These are phyloP conservation scores for Ranitomeya imitator DNA, from an alignment of 2,113 vertebrate species.

Conservation along the genomic window DNA sequence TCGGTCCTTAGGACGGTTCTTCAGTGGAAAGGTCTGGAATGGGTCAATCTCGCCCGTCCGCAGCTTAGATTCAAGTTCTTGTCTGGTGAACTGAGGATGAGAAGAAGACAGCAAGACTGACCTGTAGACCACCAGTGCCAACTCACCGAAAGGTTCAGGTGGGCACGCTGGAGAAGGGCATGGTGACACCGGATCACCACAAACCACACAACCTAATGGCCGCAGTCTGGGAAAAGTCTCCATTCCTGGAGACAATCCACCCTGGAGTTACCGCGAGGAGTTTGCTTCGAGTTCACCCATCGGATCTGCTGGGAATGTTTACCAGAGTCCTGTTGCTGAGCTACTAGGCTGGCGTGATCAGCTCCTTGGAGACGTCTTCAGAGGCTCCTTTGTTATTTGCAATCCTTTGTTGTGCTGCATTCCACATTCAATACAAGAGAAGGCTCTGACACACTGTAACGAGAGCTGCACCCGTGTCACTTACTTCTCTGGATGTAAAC, in stretches of 20 bases:
- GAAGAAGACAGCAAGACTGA: slow-evolving; percentile 36
- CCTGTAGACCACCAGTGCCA: slow-evolving; percentile 39
- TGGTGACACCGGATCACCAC: slow-evolving; percentile 18
- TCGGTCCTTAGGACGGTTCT: neutral
- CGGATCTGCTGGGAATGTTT: neutral
- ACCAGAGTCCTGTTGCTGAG: neutral
- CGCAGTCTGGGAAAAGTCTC: neutral
- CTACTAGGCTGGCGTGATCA: neutral
- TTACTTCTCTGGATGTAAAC: too few species aligned
- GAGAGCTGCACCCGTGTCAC: neutral
- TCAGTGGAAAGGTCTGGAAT: too few species aligned
- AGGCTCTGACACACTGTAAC: neutral
- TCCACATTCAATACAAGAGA: neutral
- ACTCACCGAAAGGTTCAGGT: neutral
- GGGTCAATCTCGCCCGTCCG: slow-evolving; percentile 12
- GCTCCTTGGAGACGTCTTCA: neutral
- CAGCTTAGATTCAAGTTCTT: slow-evolving; percentile 21
- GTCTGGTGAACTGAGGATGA: slow-evolving; percentile 28
- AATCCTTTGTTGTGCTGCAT: neutral
- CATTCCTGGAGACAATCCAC: neutral
- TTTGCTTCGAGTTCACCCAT: neutral
- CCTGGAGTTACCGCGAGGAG: neutral
- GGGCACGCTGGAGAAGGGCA: slow-evolving; percentile 23
- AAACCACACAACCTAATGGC: neutral
- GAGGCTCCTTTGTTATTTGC: neutral